phyloP scores from a whole-genome alignment of 2,888 invertebrate species.

The Euspilapteryx auroguttella region DNA sequence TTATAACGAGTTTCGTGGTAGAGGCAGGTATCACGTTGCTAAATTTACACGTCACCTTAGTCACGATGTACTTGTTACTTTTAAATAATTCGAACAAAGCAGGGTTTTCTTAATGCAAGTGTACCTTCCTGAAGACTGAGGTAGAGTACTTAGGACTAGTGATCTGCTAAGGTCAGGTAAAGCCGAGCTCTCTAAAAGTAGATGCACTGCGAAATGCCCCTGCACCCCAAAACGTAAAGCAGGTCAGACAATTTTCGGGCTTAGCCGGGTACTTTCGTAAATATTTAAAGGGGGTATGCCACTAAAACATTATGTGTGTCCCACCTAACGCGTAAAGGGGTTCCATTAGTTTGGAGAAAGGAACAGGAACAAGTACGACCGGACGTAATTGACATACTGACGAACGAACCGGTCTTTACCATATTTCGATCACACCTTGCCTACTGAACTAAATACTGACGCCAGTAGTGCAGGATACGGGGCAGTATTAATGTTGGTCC shows the following conservation, averaged over 20 bases:
- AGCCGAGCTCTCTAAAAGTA: slow-evolving; percentile 1
- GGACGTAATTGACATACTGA: slow-evolving; percentile 3
- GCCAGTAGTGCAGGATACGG: slow-evolving; percentile 13
- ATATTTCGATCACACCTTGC: slow-evolving; percentile 11
- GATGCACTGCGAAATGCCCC: slow-evolving; percentile 1
- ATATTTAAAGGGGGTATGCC: slow-evolving; percentile 1
- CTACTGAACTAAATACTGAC: slow-evolving; percentile 14
- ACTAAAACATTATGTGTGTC: neutral
- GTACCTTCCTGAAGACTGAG: neutral
- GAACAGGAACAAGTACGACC: slow-evolving; percentile 1
- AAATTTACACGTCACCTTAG: too few species aligned
- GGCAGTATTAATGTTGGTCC: slow-evolving; percentile 14
- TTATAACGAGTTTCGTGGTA: neutral
- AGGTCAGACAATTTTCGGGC: slow-evolving; percentile 1
- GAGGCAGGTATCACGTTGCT: neutral
- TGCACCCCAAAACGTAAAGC: slow-evolving; percentile 1
- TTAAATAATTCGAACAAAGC: neutral
- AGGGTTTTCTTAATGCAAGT: neutral
- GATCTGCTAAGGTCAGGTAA: slow-evolving; percentile 1
- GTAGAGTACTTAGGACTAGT: neutral
- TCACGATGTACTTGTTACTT: neutral
- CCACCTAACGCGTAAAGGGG: neutral
- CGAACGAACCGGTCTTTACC: slow-evolving; percentile 12
- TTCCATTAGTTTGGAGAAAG: neutral
- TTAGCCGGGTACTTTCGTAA: slow-evolving; percentile 3